A percentile compares a stretch with the other conserved stretches of the same genome.
phyloP scores from a whole-genome alignment of 2,888 invertebrate genomes.

The Oligia strigilis region DNA sequence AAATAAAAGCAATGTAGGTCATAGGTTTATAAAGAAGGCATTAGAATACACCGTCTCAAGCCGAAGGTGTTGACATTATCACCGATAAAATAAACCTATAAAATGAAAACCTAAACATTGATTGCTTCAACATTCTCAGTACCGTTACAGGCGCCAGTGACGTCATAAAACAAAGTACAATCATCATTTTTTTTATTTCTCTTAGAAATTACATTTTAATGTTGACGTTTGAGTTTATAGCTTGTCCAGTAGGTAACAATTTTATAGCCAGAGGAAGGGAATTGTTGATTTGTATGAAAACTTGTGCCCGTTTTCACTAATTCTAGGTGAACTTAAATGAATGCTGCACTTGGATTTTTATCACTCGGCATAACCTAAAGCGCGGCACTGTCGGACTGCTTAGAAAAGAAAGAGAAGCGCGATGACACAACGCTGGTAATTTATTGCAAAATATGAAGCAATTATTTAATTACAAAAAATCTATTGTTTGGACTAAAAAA shows the following conservation, averaged over 20 bases:
- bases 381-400: no score
- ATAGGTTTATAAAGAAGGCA: background rate
- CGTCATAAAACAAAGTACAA: slow-evolving; percentile 8
- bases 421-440: no score
- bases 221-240: slow-evolving; percentile 28
- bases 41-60: background rate
- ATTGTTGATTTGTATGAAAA: background rate
- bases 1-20: background rate
- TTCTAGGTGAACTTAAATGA: background rate
- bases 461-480: no score
- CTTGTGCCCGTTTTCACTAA: background rate
- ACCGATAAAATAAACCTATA: slow-evolving; percentile 1
- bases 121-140: background rate
- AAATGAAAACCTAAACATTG: background rate
- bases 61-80: background rate
- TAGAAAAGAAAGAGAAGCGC: no score
- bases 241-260: background rate
- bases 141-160: slow-evolving; percentile 28
- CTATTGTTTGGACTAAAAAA: no score
- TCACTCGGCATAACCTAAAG: background rate
- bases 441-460: no score
- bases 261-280: background rate
- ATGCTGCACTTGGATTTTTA: background rate
- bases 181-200: slow-evolving; percentile 26
- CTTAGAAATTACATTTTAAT: slow-evolving; percentile 15